phyloP scores from a whole-genome alignment of 2,113 vertebrate genomes.

The Pachycephala philippinensis region DNA sequence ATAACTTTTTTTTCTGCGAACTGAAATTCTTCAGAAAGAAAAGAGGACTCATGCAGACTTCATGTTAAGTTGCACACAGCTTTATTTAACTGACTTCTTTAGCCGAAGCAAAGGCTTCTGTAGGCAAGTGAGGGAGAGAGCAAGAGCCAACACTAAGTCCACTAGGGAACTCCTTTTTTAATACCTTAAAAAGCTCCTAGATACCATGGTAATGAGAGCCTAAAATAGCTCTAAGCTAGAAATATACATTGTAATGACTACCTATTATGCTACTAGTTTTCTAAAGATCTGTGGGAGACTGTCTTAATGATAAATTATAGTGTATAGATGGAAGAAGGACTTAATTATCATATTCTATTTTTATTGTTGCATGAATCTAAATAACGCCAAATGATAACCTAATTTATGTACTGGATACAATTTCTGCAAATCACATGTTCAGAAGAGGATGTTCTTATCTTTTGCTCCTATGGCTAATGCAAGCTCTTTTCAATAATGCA shows the following conservation, averaged over 20 bases:
- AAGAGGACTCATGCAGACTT: not conserved
- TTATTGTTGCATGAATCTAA: not conserved
- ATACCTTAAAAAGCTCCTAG: not conserved
- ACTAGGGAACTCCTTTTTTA: not conserved
- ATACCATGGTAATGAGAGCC: not conserved
- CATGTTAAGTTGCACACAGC: not conserved
- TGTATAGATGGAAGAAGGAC: not conserved
- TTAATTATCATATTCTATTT: not conserved
- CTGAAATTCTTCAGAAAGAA: not conserved
- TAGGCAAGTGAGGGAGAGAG: not conserved
- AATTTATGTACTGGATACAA: not conserved
- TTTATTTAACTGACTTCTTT: not conserved
- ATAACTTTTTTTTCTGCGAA: not conserved
- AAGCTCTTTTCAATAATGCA: not conserved
- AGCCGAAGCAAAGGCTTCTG: not conserved
- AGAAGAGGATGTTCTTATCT: not conserved
- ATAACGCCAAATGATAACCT: not conserved
- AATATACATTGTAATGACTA: not conserved
- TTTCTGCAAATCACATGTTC: not conserved
- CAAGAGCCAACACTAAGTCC: not conserved
- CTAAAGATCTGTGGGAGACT: not conserved
- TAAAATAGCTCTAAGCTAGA: not conserved
- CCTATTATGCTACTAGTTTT: not conserved
- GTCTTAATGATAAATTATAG: conserved; percentile 1
- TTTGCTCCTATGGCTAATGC: not conserved